Percentiles rank a stretch among this genome's conserved stretches.
These are phyloP conservation scores for Monomorium pharaonis DNA, from an alignment of 1,140 invertebrate genomes.

Conservation along the genomic window DNA sequence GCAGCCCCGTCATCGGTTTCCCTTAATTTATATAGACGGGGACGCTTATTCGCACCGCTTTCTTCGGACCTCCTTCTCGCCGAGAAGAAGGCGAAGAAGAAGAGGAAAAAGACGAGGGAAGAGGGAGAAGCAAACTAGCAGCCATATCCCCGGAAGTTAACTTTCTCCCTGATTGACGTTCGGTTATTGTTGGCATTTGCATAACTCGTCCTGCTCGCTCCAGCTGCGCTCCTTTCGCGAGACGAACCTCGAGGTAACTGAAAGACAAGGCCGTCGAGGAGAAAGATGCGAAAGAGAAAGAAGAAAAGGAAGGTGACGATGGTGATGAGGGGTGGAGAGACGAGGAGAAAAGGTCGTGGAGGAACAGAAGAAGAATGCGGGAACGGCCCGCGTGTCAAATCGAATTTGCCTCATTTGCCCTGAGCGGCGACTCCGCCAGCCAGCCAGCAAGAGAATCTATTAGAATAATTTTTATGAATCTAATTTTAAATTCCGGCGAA, in stretches of 20 bases:
- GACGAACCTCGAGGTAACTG: slow-evolving; percentile 64
- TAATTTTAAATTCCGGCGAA: slow-evolving; percentile 84
- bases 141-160: slow-evolving; percentile 76
- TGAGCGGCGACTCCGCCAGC: slow-evolving; percentile 70
- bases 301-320: slow-evolving; percentile 17
- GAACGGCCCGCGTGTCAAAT: slow-evolving; percentile 82
- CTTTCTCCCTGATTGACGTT: slow-evolving; percentile 83
- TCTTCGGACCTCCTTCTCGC: neutral
- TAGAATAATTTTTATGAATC: slow-evolving; percentile 86
- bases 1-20: slow-evolving; percentile 56
- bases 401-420: slow-evolving; percentile 84
- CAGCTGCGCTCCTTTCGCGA: slow-evolving; percentile 52
- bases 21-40: slow-evolving; percentile 68
- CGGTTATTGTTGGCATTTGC: slow-evolving; percentile 84
- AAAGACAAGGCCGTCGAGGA: slow-evolving; percentile 64
- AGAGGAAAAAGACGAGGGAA: neutral
- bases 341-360: slow-evolving; percentile 58
- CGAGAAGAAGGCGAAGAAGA: neutral
- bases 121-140: slow-evolving; percentile 56
- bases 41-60: slow-evolving; percentile 51
- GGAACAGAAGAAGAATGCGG: slow-evolving; percentile 69
- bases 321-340: neutral
- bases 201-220: slow-evolving; percentile 74
- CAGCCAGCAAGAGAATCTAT: slow-evolving; percentile 81
- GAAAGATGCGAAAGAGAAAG: slow-evolving; percentile 8